Percentiles rank a stretch among this genome's conserved stretches.
Evolutionary conservation across 2,888 invertebrate species (phyloP).

Genomic region (Onchidella celtica): DNA sequence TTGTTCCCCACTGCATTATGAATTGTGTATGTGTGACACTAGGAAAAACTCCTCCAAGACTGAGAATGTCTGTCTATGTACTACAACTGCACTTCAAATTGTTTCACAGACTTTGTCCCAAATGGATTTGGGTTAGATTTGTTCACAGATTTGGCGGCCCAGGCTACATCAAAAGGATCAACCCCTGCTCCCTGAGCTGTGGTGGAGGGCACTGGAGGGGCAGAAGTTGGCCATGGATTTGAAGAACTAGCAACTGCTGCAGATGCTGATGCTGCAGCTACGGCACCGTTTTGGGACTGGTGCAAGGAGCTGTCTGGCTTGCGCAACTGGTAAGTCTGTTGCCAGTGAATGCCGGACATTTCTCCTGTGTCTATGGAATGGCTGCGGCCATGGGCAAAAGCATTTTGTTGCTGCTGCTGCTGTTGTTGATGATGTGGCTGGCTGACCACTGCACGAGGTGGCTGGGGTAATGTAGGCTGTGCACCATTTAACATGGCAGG

Average conservation of each 20-base stretch:
- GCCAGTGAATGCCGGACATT: slow-evolving; percentile 57
- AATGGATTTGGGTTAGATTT: slow-evolving; percentile 52
- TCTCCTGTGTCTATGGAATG: slow-evolving; percentile 77
- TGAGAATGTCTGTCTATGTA: background rate
- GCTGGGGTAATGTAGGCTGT: slow-evolving; percentile 21
- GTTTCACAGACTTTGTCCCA: slow-evolving; percentile 57
- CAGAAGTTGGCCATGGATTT: slow-evolving; percentile 43
- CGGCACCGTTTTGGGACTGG: slow-evolving; percentile 22
- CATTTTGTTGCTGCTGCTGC: slow-evolving; percentile 43
- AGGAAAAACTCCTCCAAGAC: too few species aligned
- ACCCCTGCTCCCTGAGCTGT: slow-evolving; percentile 54
- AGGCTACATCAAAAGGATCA: slow-evolving; percentile 92
- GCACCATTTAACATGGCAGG: slow-evolving; percentile 77
- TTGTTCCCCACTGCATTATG: too few species aligned
- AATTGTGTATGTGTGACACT: too few species aligned
- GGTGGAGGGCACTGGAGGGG: slow-evolving; percentile 54
- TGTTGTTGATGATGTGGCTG: slow-evolving; percentile 52
- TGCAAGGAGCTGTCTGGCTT: slow-evolving; percentile 2
- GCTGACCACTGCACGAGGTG: slow-evolving; percentile 2
- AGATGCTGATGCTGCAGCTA: background rate
- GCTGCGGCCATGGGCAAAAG: slow-evolving; percentile 68
- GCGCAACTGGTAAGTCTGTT: slow-evolving; percentile 27
- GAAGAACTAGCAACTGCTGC: slow-evolving; percentile 42
- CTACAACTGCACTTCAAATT: slow-evolving; percentile 61
- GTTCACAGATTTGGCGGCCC: slow-evolving; percentile 86